These are phyloP conservation scores for Porites lutea DNA, from an alignment of 64 coral and sea anemone species.

Conservation along the genomic window DNA sequence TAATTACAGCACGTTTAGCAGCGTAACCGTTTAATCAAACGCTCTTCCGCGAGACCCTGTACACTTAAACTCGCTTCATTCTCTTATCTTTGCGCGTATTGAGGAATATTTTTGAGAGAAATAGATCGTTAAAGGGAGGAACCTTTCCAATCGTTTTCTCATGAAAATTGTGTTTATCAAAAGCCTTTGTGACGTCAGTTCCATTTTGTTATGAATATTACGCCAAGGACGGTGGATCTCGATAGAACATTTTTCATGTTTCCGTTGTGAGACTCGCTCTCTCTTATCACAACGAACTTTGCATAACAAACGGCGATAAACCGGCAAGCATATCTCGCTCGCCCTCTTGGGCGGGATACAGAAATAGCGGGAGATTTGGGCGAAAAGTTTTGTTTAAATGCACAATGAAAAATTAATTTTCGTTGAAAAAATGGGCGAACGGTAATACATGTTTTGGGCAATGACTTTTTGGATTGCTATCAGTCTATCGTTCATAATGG, in stretches of 20 bases:
- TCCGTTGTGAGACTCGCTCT: not conserved
- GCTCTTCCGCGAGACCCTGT: not conserved
- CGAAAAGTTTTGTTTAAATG: constrained; percentile 1
- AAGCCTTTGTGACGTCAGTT: constrained; percentile 22
- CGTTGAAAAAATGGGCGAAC: not conserved
- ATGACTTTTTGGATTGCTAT: too few species aligned
- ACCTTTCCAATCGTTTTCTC: not conserved
- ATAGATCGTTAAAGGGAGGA: not conserved
- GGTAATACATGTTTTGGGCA: not conserved
- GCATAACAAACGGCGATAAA: not conserved
- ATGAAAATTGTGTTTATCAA: not conserved
- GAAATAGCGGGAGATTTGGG: not conserved
- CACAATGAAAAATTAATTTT: not conserved
- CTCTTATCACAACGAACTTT: not conserved
- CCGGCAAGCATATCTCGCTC: not conserved
- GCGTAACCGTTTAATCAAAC: constrained; percentile 1
- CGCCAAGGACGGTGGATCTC: not conserved
- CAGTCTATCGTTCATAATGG: not conserved
- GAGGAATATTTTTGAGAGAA: not conserved
- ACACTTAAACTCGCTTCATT: not conserved
- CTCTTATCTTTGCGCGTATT: not conserved
- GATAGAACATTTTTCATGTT: not conserved
- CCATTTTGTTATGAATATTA: constrained; percentile 27
- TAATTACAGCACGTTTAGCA: constrained; percentile 62
- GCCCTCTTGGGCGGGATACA: too few species aligned